A percentile compares a stretch with the other conserved stretches of the same genome.
Conservation (phyloP, 2,888 invertebrate genomes). For the Sycophila texana region DNA sequence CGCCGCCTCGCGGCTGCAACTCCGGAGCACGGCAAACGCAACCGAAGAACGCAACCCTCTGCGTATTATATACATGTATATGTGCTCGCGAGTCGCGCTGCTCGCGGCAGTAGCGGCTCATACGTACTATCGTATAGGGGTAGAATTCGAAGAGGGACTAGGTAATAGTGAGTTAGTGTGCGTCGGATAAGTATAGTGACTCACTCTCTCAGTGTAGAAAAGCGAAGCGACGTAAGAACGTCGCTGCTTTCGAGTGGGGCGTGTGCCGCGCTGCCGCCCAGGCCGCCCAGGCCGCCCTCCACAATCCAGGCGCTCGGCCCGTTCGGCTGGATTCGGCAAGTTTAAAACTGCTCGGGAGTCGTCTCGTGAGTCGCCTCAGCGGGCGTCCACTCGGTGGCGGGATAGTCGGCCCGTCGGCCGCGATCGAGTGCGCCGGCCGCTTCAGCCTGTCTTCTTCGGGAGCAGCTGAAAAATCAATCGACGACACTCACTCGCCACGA, state of each 20-base stretch:
- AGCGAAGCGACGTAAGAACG: constrained; percentile 30
- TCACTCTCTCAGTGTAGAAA: constrained; percentile 27
- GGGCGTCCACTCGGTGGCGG: neutral
- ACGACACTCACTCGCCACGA: neutral
- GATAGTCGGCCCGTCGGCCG: neutral
- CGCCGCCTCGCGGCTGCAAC: neutral
- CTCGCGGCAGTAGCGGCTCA: constrained; percentile 1
- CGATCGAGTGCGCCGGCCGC: neutral
- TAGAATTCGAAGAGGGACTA: neutral
- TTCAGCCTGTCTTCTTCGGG: constrained; percentile 2
- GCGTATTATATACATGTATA: no score
- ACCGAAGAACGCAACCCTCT: no score
- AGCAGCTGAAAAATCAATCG: constrained; percentile 51
- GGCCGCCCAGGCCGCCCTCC: no score
- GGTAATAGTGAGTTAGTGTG: neutral
- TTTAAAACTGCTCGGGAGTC: neutral
- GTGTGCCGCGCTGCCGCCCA: no score
- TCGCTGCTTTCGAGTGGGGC: constrained; percentile 42
- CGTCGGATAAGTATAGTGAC: neutral
- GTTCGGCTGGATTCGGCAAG: no score
- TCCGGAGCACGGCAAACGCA: no score
- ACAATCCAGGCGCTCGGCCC: neutral
- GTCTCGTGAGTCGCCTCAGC: no score
- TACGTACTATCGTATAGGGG: no score
- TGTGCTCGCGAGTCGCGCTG: no score